Percentiles rank a stretch among this genome's conserved stretches.
Evolutionary conservation across 2,888 invertebrate species (phyloP).

Genomic region (Hymenopus coronatus): DNA sequence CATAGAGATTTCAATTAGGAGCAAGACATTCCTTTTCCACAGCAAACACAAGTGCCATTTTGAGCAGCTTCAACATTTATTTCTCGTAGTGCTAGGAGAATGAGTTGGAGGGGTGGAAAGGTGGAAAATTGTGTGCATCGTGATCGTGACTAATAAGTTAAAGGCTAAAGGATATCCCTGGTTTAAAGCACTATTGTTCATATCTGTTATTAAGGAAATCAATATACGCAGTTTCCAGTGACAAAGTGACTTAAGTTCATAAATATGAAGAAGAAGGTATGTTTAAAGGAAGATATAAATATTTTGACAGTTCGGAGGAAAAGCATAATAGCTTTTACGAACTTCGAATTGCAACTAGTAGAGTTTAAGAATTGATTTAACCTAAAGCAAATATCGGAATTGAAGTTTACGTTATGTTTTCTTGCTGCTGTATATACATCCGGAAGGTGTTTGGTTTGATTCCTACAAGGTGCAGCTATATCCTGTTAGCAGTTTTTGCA

Average conservation of each 20-base stretch:
- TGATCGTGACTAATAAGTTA: neutral
- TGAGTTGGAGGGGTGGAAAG: too few species aligned
- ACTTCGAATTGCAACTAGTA: too few species aligned
- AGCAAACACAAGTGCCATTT: neutral
- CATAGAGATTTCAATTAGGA: neutral
- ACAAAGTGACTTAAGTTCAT: neutral
- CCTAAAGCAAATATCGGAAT: too few species aligned
- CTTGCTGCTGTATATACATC: too few species aligned
- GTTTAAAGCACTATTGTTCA: neutral
- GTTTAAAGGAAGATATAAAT: neutral
- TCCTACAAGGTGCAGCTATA: neutral
- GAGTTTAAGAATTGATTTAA: too few species aligned
- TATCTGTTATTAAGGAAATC: neutral
- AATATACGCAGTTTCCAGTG: neutral
- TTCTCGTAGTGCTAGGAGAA: neutral
- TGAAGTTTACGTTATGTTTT: too few species aligned
- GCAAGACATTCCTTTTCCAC: neutral
- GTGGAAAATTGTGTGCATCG: neutral
- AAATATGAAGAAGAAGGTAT: neutral
- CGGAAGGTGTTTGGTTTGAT: neutral
- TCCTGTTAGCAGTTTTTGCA: neutral
- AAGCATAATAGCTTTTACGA: neutral
- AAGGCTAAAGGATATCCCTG: neutral
- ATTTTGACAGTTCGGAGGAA: neutral
- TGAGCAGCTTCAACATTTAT: neutral